Base-by-base conservation (phyloP, 2,888 invertebrate genomes). In the Cerastis leucographa region DNA sequence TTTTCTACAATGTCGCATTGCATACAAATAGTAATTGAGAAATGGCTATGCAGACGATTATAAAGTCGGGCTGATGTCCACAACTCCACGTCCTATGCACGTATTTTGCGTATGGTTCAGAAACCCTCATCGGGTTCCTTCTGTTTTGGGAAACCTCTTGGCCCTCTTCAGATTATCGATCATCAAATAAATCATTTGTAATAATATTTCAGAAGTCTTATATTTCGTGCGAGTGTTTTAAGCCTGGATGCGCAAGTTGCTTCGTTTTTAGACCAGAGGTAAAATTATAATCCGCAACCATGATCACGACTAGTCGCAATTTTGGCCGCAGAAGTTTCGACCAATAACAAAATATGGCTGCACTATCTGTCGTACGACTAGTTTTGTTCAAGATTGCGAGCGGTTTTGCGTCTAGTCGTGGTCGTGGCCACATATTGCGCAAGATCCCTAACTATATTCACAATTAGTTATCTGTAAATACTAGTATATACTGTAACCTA, bases 141-240 rank as follows among this genome's bases (percentile, higher is more conserved):
- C 19, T 54, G 7, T 12, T 69, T 25, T 54, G 7, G 40, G 40
- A 25, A 25, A 25, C 14, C 40, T 40, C 19, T 56, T n/a, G 2
- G 5, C 40, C 19, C 19, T 17, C 19, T 22, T 69, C 14, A 42
- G 12, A 19, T 51, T 19, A n/a, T 56, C 56, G 14, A 56, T 25
- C 25, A 25, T 14, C n/a, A 2, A 46, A 49, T 49, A 56, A 25
- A 56, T 56, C 25, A 56, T 68, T 76, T 51, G 2, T 19, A 7
- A 22, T 70, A n/a, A 22, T 70, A n/a, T 90, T 90, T 46, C 89
- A 94, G 94, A 90, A 83, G 14, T 62, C 51, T 40, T 17, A 12
- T 11, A 74, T 69, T 44, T 29, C 19, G 2, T 89, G 89, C 68
- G 86, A 89, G 70, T 89, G 89, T 76, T 67, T 42, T 11, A 59